A percentile compares a stretch with the other conserved stretches of the same genome.
Conservation (phyloP, 2,888 invertebrate genomes). For the Automeris io region DNA sequence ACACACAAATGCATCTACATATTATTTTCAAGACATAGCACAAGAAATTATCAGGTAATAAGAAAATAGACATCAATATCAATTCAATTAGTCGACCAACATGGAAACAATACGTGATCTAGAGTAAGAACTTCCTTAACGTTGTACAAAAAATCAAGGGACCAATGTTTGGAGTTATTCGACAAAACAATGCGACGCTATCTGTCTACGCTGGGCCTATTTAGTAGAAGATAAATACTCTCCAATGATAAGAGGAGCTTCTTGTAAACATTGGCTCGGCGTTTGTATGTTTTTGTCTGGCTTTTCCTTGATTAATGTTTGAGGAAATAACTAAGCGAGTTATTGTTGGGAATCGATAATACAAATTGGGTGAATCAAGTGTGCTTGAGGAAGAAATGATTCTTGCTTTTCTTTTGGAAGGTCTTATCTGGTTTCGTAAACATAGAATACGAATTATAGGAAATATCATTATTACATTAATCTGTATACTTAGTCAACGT, state of each 20-base stretch:
- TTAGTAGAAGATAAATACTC: slow-evolving; percentile 56
- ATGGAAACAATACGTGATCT: too few relatives aligned
- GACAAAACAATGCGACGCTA: slow-evolving; percentile 51
- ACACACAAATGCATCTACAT: too few relatives aligned
- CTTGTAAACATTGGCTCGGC: slow-evolving; percentile 29
- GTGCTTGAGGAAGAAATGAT: background rate
- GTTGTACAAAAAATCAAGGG: slow-evolving; percentile 24
- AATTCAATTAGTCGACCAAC: too few relatives aligned
- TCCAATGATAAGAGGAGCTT: slow-evolving; percentile 36
- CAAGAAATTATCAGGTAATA: too few relatives aligned
- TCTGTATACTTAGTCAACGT: too few relatives aligned
- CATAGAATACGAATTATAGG: too few relatives aligned
- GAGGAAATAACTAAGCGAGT: slow-evolving; percentile 7
- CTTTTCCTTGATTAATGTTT: slow-evolving; percentile 14
- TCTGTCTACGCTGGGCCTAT: slow-evolving; percentile 57
- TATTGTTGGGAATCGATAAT: slow-evolving; percentile 7
- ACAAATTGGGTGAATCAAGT: slow-evolving; percentile 4
- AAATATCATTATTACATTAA: too few relatives aligned
- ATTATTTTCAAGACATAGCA: too few relatives aligned
- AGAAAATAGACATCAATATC: too few relatives aligned
- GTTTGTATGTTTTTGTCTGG: slow-evolving; percentile 11
- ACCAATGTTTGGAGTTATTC: slow-evolving; percentile 30
- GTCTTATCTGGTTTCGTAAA: too few relatives aligned
- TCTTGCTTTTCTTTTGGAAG: too few relatives aligned
- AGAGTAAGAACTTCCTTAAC: background rate